phyloP scores from a whole-genome alignment of 2,888 invertebrate species.

The Seira ritae region DNA sequence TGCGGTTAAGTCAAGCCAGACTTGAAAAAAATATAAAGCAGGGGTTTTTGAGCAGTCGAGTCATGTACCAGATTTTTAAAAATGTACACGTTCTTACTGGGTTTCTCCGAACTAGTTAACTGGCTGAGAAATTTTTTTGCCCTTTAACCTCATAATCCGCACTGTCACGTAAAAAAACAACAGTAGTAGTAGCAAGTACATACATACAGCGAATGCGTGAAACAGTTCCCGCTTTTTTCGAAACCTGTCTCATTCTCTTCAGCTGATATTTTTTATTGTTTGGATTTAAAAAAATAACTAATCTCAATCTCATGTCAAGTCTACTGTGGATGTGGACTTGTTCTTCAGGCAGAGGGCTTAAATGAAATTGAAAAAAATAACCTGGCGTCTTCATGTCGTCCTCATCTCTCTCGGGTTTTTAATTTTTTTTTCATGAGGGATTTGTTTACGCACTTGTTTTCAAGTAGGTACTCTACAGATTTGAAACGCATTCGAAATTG shows the following conservation, averaged over 20 bases:
- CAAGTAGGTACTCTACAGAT: background rate
- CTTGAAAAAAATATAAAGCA: background rate
- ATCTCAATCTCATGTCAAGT: too few species aligned
- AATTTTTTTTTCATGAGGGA: background rate
- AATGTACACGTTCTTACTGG: background rate
- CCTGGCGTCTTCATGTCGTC: background rate
- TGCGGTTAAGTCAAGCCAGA: background rate
- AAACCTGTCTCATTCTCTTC: background rate
- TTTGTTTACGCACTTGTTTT: slow-evolving; percentile 19
- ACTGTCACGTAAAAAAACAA: slow-evolving; percentile 43
- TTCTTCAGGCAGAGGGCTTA: too few species aligned
- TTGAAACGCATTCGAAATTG: slow-evolving; percentile 9
- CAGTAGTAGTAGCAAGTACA: background rate
- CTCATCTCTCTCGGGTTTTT: background rate
- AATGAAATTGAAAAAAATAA: too few species aligned
- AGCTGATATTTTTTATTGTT: background rate
- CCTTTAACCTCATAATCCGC: slow-evolving; percentile 51
- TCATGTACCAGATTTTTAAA: background rate
- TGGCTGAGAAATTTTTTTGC: slow-evolving; percentile 6
- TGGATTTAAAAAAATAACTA: background rate
- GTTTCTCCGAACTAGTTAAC: background rate
- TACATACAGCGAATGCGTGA: background rate
- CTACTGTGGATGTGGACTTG: too few species aligned
- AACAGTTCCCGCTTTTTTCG: background rate
- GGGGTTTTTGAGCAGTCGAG: background rate